Percentiles rank a stretch among this genome's conserved stretches.
Conservation (phyloP, 1,140 invertebrate species). For the Trissolcus basalis region DNA sequence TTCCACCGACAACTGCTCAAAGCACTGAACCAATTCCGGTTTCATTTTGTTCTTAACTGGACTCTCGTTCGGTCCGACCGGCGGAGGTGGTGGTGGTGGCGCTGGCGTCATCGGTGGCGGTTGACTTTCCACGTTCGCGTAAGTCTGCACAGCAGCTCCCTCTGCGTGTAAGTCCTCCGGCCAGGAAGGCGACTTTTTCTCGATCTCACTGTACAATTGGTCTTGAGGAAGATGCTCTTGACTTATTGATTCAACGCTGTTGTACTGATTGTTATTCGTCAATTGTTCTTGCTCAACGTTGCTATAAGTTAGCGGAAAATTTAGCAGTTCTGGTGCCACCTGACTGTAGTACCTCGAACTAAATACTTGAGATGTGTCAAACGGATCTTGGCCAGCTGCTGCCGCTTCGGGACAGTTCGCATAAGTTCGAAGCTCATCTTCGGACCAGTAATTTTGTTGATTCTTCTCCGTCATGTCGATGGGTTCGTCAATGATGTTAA, state of each 20-base stretch:
- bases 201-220: constrained; percentile 67
- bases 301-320: constrained; percentile 62
- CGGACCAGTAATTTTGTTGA: constrained; percentile 62
- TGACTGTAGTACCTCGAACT: constrained; percentile 74
- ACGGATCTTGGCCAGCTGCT: constrained; percentile 73
- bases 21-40: constrained; percentile 66
- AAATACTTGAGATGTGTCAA: constrained; percentile 79
- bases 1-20: constrained; percentile 67
- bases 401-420: constrained; percentile 67
- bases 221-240: constrained; percentile 56
- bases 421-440: constrained; percentile 68
- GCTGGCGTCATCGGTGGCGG: constrained; percentile 4
- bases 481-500: constrained; percentile 85
- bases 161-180: constrained; percentile 66
- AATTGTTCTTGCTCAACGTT: constrained; percentile 59
- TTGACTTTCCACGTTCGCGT: constrained; percentile 62
- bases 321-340: constrained; percentile 66
- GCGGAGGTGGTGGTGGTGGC: constrained; percentile 53
- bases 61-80: constrained; percentile 66
- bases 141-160: constrained; percentile 38
- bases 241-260: constrained; percentile 55
- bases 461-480: constrained; percentile 77
- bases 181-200: constrained; percentile 63
- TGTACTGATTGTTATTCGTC: constrained; percentile 47
- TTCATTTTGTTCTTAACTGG: constrained; percentile 66